Base-by-base conservation (phyloP, 2,888 invertebrate genomes). In the Theretra japonica region DNA sequence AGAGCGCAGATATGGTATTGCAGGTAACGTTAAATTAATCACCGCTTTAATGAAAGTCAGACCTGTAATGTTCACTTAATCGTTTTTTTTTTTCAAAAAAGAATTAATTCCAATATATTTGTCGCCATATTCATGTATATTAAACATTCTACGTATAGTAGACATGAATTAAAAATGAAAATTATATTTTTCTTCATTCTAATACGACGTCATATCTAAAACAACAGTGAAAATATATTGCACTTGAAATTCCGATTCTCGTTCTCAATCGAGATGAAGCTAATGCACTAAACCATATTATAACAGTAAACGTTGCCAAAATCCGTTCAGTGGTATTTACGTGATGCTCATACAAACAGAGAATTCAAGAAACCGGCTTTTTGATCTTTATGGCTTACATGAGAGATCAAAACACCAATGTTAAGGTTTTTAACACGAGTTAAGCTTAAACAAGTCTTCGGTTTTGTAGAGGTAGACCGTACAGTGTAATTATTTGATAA, bases 241-340 rank as follows among this genome's bases (percentile, higher is more conserved):
- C 17, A 53, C 53, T 53, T 53, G 53, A 53, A 53, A 53, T 53
- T 41, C 41, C 53, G 53, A n/a, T n/a, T 53, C 17, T 5, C 53
- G 53, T n/a, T 53, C n/a, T 53, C 53, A 53, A 53, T 53, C n/a
- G 53, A 53, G 53, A 53, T 53, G 53, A n/a, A 53, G n/a, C 53
- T 53, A 53, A 53, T 53, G 53, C 53, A 53, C n/a, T 53, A n/a
- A 53, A 53, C 53, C 53, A 53, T 53, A 53, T 53, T 19, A 53
- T 53, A 53, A 53, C 53, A 53, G 53, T 53, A n/a, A 53, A 53
- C 53, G 53, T n/a, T 53, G 53, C 53, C 53, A 53, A 53, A 53
- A 53, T 53, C 53, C 53, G n/a, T 53, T 53, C 53, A n/a, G n/a
- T 53, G 53, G 53, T 53, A 53, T 4, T n/a, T 53, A 53, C 53